These are phyloP conservation scores for Acrobasis consociella DNA, from an alignment of 2,888 invertebrate species.

Conservation along the genomic window DNA sequence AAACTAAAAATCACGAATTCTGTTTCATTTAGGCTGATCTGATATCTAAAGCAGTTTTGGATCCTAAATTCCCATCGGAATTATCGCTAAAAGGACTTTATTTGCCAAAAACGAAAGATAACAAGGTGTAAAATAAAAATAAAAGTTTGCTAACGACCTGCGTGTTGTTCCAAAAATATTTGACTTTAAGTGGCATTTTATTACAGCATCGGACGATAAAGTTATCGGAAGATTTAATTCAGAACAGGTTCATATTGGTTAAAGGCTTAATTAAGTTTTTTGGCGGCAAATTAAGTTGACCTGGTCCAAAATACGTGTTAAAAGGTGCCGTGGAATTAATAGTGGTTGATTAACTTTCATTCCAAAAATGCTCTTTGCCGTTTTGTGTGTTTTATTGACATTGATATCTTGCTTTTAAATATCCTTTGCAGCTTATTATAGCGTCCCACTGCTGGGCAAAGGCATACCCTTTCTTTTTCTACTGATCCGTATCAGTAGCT, in stretches of 20 bases:
- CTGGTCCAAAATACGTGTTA: conserved; percentile 5
- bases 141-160: background rate
- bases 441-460: too few species aligned
- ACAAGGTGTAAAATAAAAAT: conserved; percentile 4
- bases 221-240: conserved; percentile 21
- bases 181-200: conserved; percentile 16
- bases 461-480: too few species aligned
- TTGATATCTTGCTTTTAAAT: background rate
- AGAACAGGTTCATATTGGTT: conserved; percentile 26
- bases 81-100: background rate
- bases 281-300: conserved; percentile 22
- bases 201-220: conserved; percentile 7
- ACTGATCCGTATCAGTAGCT: too few species aligned
- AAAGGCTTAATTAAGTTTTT: conserved; percentile 20
- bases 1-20: too few species aligned
- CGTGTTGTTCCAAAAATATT: conserved; percentile 26
- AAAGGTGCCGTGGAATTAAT: conserved; percentile 31
- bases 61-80: background rate
- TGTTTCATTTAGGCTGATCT: too few species aligned
- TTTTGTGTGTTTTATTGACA: conserved; percentile 17
- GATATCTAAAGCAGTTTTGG: too few species aligned
- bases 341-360: conserved; percentile 22
- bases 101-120: background rate
- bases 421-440: background rate
- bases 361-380: background rate